Percentiles rank a stretch among this genome's conserved stretches.
Evolutionary conservation across 2,113 vertebrate species (phyloP).

Genomic region (Burhinus oedicnemus): DNA sequence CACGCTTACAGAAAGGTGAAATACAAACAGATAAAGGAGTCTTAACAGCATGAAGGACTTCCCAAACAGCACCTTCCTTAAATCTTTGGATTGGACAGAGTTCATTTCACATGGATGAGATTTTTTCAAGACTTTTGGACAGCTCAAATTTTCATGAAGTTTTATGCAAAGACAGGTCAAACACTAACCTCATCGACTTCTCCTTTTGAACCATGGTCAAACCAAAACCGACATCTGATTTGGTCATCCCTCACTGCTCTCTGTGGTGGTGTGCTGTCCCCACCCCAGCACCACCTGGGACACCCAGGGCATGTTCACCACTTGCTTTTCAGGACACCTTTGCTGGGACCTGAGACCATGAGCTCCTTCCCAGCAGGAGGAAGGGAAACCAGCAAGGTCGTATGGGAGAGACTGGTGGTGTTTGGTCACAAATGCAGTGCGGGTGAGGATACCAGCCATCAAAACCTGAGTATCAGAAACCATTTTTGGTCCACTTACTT

Average conservation of each 20-base stretch:
- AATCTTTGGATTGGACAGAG: neutral
- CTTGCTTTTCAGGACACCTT: neutral
- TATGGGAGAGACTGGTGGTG: neutral
- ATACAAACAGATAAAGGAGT: neutral
- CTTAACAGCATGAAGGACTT: neutral
- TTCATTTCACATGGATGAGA: neutral
- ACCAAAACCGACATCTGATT: fast-evolving
- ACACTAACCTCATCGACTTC: fast-evolving
- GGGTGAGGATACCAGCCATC: neutral
- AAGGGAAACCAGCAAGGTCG: neutral
- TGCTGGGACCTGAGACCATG: neutral
- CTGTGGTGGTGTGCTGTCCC: neutral
- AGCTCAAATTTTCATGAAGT: neutral
- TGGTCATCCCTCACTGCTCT: neutral
- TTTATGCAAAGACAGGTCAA: neutral
- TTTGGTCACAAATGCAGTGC: neutral
- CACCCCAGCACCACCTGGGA: neutral
- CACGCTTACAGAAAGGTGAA: neutral
- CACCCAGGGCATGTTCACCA: neutral
- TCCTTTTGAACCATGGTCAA: neutral
- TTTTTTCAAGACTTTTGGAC: neutral
- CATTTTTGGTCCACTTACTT: neutral
- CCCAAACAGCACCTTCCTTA: neutral
- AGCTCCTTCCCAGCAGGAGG: neutral
- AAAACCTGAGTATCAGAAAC: neutral